Percentiles rank a stretch among this genome's conserved stretches.
phyloP scores from a whole-genome alignment of 2,797 vertebrate species.

The Hypotaenidia okinawae region DNA sequence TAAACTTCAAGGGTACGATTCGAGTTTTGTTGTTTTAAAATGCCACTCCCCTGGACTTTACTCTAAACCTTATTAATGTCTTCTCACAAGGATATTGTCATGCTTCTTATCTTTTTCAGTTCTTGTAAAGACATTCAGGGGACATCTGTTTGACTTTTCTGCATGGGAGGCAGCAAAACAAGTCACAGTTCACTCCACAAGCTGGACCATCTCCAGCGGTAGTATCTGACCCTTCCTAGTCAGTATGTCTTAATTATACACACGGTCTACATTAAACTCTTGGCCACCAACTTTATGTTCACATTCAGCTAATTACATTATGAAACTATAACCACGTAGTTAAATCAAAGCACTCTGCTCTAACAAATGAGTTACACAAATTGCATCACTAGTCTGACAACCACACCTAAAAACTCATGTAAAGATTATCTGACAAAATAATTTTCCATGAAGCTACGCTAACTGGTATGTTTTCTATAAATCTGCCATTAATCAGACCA shows the following conservation, averaged over 20 bases:
- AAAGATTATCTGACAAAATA: background rate
- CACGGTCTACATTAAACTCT: background rate
- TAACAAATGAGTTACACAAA: background rate
- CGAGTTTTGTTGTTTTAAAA: background rate
- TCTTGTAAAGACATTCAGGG: background rate
- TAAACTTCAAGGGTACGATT: background rate
- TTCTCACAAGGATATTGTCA: background rate
- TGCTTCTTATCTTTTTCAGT: background rate
- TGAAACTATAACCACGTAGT: background rate
- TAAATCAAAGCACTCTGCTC: constrained; percentile 20
- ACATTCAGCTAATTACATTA: background rate
- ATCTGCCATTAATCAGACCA: background rate
- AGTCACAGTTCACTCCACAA: background rate
- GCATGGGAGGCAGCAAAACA: background rate
- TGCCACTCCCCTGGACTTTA: background rate
- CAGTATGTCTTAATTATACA: background rate
- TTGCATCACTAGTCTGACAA: background rate
- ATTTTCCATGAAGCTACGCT: background rate
- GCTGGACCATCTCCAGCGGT: background rate
- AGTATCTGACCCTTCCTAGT: background rate
- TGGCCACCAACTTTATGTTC: background rate
- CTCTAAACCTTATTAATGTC: background rate
- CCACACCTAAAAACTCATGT: background rate
- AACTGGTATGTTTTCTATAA: background rate
- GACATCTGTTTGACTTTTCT: background rate